Conservation (phyloP, 2,797 vertebrate genomes). For the Pangasius sanitwongsei region DNA sequence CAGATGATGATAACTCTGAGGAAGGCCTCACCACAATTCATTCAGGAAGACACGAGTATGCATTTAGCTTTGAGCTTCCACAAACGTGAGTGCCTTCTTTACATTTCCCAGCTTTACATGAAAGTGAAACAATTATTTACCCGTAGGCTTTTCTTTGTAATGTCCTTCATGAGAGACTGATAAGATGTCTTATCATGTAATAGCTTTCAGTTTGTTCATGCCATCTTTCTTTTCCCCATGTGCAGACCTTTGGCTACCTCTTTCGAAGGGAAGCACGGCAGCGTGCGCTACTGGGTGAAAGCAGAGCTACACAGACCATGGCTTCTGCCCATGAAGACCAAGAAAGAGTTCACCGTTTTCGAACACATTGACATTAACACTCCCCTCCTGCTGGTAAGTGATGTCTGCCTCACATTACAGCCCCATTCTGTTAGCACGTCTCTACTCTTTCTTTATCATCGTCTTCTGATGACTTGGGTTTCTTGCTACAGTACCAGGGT, state of each 20-base stretch:
- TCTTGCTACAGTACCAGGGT: background rate
- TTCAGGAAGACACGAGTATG: conserved; percentile 94
- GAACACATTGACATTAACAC: conserved; percentile 99
- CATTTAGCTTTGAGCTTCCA: conserved; percentile 97
- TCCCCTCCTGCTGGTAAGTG: conserved; percentile 91
- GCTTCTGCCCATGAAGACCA: conserved; percentile 93
- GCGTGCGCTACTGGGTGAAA: conserved; percentile 97
- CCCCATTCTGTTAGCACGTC: background rate
- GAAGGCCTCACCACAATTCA: conserved; percentile 90
- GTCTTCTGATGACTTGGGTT: background rate
- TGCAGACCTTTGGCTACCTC: conserved; percentile 98
- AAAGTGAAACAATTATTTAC: background rate
- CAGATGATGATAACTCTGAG: conserved; percentile 87
- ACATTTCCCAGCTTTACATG: background rate
- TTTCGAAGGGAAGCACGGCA: conserved; percentile 97
- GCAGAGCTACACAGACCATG: conserved; percentile 95
- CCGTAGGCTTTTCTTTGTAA: background rate
- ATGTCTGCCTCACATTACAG: conserved; percentile 34
- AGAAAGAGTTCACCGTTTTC: conserved; percentile 99
- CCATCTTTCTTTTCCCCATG: background rate
- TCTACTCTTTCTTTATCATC: background rate
- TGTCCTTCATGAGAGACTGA: background rate
- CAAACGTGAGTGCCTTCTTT: conserved; percentile 87
- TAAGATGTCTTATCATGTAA: background rate
- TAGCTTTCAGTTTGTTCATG: background rate